Conservation (phyloP, 2,797 vertebrate species). For the Urosaurus nigricauda region DNA sequence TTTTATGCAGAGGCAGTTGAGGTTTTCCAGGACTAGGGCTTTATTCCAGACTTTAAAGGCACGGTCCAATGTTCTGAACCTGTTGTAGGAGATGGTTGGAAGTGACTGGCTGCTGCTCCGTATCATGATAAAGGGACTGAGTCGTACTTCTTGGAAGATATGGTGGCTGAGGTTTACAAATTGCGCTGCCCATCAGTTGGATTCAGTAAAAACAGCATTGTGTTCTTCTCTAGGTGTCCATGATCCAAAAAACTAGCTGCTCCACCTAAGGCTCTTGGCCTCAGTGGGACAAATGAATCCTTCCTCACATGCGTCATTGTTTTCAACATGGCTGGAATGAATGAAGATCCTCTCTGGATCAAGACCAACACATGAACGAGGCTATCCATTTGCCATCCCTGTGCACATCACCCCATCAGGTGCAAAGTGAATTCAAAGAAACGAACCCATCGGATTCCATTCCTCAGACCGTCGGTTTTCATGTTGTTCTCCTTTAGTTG, state of each 20-base stretch:
- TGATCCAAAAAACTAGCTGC: too few relatives aligned
- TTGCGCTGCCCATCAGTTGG: too few relatives aligned
- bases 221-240: too few relatives aligned
- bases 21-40: too few relatives aligned
- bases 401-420: not conserved
- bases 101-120: not conserved
- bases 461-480: conserved; percentile 62
- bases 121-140: too few relatives aligned
- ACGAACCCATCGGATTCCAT: conserved; percentile 45
- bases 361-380: not conserved
- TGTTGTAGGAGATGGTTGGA: not conserved
- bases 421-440: conserved; percentile 11
- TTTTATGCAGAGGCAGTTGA: too few relatives aligned
- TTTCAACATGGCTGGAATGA: not conserved
- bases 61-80: too few relatives aligned
- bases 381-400: not conserved
- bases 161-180: too few relatives aligned
- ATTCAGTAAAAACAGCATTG: too few relatives aligned
- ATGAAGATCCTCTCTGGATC: not conserved
- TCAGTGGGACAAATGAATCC: not conserved
- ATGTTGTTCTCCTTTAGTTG: conserved; percentile 65
- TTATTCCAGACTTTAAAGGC: too few relatives aligned
- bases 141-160: too few relatives aligned
- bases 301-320: not conserved
- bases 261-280: too few relatives aligned